phyloP scores from a whole-genome alignment of 64 coral and sea anemone species.

The Pocillopora damicornis region DNA sequence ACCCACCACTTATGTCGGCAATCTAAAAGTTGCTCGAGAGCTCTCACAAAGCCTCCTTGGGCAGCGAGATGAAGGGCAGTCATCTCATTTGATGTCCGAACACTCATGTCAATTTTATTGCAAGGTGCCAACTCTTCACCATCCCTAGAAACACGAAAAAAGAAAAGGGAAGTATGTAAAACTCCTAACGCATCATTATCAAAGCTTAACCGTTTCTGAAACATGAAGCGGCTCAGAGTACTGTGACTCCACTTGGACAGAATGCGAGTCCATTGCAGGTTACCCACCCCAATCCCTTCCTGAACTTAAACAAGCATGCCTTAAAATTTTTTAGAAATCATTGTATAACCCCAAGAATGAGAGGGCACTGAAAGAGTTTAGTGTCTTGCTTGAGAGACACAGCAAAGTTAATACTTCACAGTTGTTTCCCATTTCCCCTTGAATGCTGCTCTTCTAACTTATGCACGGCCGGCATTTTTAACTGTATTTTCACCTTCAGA shows the following conservation, averaged over 20 bases:
- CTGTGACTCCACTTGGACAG: not conserved
- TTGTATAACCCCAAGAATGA: too few relatives aligned
- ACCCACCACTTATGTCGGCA: conserved; percentile 76
- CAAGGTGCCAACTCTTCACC: conserved; percentile 51
- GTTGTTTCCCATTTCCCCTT: too few relatives aligned
- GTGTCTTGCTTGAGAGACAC: too few relatives aligned
- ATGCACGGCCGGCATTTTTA: too few relatives aligned
- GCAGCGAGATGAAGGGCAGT: conserved; percentile 83
- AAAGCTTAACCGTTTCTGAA: not conserved
- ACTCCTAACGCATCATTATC: not conserved
- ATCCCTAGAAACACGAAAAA: conserved; percentile 44
- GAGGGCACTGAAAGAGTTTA: too few relatives aligned
- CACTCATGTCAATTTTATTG: conserved; percentile 79
- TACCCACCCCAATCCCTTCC: too few relatives aligned
- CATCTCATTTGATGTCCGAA: conserved; percentile 78
- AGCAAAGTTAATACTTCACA: too few relatives aligned
- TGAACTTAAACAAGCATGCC: too few relatives aligned
- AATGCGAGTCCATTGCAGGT: not conserved
- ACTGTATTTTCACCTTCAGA: too few relatives aligned
- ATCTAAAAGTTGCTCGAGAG: conserved; percentile 54
- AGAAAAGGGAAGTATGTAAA: conserved; percentile 1
- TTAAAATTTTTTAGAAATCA: too few relatives aligned
- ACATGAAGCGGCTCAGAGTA: not conserved
- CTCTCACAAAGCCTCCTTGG: conserved; percentile 60
- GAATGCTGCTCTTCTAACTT: too few relatives aligned